phyloP scores from a whole-genome alignment of 2,797 vertebrate species.

The Oceanodroma leucorhoa region DNA sequence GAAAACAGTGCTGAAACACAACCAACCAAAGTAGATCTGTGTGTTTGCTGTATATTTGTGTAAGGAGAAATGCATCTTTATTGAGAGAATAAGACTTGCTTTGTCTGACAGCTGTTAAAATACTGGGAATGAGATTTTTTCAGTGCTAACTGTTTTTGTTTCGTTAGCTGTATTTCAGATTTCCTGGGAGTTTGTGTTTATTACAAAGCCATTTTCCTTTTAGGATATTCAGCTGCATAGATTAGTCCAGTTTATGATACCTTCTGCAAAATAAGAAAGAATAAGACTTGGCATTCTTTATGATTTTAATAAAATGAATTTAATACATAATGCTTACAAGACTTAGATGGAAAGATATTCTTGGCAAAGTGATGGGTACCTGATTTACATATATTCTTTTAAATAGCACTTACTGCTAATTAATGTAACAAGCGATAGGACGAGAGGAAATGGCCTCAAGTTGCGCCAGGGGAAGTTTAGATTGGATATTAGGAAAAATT shows the following conservation, averaged over 20 bases:
- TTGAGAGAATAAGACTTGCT: not conserved
- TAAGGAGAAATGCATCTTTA: not conserved
- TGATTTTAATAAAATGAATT: not conserved
- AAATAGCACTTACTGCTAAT: not conserved
- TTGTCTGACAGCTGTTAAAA: slow-evolving; percentile 12
- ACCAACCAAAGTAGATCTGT: not conserved
- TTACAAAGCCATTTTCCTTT: not conserved
- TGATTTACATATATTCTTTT: not conserved
- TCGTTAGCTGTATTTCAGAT: not conserved
- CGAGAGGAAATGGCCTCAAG: too few relatives aligned
- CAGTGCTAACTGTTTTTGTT: not conserved
- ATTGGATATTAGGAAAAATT: too few relatives aligned
- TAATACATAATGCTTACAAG: not conserved
- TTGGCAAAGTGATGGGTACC: not conserved
- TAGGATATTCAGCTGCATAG: not conserved
- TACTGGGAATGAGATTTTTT: not conserved
- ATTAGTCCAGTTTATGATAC: not conserved
- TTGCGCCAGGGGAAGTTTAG: too few relatives aligned
- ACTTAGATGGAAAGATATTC: not conserved
- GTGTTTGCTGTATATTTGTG: slow-evolving; percentile 5
- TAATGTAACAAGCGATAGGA: too few relatives aligned
- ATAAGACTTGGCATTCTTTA: not conserved
- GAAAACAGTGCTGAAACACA: slow-evolving; percentile 46
- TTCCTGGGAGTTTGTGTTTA: not conserved
- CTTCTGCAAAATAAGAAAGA: not conserved